A percentile compares a stretch with the other conserved stretches of the same genome.
Conservation (phyloP, 1,140 invertebrate species). For the Calosoma granatense region DNA sequence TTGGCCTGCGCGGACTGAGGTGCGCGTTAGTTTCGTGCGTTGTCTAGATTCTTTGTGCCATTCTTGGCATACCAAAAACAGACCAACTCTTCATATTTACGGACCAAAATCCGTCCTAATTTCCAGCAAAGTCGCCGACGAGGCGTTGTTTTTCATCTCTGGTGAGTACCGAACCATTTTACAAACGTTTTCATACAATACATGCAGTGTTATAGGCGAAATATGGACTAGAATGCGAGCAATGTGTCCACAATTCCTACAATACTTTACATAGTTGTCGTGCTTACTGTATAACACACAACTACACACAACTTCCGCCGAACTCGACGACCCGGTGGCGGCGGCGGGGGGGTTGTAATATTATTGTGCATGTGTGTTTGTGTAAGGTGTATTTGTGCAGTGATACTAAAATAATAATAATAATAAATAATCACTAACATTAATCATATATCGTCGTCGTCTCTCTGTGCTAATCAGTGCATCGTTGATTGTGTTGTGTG, state of each 20-base stretch:
- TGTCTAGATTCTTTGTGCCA: conserved; percentile 91
- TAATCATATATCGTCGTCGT: too few relatives aligned
- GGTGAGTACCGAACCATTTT: conserved; percentile 52
- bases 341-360: conserved; percentile 38
- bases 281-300: too few relatives aligned
- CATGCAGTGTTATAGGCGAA: conserved; percentile 39
- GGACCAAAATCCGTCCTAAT: conserved; percentile 55
- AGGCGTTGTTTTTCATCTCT: conserved; percentile 48
- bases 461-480: too few relatives aligned
- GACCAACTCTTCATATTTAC: conserved; percentile 68
- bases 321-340: conserved; percentile 33
- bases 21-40: conserved; percentile 77
- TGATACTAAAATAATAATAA: too few relatives aligned
- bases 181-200: conserved; percentile 45
- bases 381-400: too few relatives aligned
- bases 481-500: too few relatives aligned
- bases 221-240: conserved; percentile 54
- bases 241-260: conserved; percentile 63
- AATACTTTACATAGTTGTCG: conserved; percentile 72
- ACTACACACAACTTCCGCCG: conserved; percentile 46
- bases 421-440: too few relatives aligned
- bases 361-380: not conserved
- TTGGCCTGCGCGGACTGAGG: conserved; percentile 66
- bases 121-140: conserved; percentile 42
- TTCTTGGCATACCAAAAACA: conserved; percentile 87